Evolutionary conservation across 2,113 vertebrate genomes (phyloP), one percentile per base, ranked within the genome.

Genomic region (Trichomycterus rosablanca): DNA sequence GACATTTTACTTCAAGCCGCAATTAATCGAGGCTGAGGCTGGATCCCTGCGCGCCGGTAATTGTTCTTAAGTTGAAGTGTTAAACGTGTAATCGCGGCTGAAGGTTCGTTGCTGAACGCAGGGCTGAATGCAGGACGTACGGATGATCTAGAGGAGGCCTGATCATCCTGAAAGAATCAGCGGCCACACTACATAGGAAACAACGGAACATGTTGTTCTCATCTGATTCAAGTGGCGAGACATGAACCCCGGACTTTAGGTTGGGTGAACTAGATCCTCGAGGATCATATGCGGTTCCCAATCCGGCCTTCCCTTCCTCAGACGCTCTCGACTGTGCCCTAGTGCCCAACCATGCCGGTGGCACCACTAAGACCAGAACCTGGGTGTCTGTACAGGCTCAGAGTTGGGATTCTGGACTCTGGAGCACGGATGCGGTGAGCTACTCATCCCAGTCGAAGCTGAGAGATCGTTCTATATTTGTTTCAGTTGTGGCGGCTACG

Each of bases 1-100:
- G 84, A 86, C 80, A 71, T 85, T 79, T 86, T 77, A 68, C 82
- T 85, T 87, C 77, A 80, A 83, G 78, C 77, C 59, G 77, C 84
- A 88, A 86, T 89, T 87, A 86, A 85, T 81, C 77, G 73, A 83
- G 76, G 62, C 44, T 58, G 24, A 45, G 77, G 71, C 32, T 30
- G 39, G 75, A 82, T 85, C 76, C 78, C 63, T 76, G 82, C 80
- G 78, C 68, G 69, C 70, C 76, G 69, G 74, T 83, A 80, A 81
- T 77, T 81, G 70, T 75, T 77, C 77, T 75, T 73, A 66, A 83
- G 76, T 74, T 79, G 74, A 79, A 63, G 63, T 76, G 65, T 72
- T 83, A 80, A 83, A 68, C 73, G 78, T 72, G 66, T 66, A 72
- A 66, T 80, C 73, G 72, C 66, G 70, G 59, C 45, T 71, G 70